Evolutionary conservation across 2,113 vertebrate species (phyloP).

Genomic region (Leucopsar rothschildi): DNA sequence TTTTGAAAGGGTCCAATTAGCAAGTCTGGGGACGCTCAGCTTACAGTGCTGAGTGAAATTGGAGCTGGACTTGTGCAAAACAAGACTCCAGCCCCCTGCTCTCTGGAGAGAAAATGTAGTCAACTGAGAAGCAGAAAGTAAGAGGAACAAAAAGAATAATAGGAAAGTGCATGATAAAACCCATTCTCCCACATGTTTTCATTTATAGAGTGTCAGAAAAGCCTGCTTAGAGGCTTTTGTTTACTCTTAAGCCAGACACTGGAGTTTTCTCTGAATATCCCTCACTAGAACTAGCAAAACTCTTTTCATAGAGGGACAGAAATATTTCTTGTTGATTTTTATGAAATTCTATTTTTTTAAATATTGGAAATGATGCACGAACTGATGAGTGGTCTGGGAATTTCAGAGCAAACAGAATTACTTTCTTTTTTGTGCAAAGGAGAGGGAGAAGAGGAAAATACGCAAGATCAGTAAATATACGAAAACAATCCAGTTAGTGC

Average conservation of each 20-base stretch:
- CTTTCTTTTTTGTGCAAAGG: background rate
- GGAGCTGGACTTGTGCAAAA: constrained; percentile 7
- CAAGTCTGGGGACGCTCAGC: background rate
- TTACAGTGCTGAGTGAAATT: constrained; percentile 18
- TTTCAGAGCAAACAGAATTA: background rate
- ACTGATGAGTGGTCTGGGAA: background rate
- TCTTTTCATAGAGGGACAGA: background rate
- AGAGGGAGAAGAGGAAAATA: background rate
- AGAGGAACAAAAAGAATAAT: background rate
- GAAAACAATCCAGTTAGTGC: background rate
- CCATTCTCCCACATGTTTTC: background rate
- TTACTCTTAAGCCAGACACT: background rate
- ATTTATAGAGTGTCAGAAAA: background rate
- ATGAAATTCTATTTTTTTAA: background rate
- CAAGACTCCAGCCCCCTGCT: background rate
- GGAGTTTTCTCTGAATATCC: background rate
- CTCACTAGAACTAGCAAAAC: background rate
- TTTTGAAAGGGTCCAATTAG: constrained; percentile 10
- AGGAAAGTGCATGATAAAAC: background rate
- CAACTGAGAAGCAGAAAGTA: constrained; percentile 22
- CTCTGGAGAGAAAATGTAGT: background rate
- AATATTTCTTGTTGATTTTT: background rate
- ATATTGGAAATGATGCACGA: background rate
- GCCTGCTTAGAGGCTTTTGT: background rate
- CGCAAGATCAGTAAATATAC: background rate